These are phyloP conservation scores for Channa striata DNA, from an alignment of 2,797 vertebrate species.

Conservation along the genomic window DNA sequence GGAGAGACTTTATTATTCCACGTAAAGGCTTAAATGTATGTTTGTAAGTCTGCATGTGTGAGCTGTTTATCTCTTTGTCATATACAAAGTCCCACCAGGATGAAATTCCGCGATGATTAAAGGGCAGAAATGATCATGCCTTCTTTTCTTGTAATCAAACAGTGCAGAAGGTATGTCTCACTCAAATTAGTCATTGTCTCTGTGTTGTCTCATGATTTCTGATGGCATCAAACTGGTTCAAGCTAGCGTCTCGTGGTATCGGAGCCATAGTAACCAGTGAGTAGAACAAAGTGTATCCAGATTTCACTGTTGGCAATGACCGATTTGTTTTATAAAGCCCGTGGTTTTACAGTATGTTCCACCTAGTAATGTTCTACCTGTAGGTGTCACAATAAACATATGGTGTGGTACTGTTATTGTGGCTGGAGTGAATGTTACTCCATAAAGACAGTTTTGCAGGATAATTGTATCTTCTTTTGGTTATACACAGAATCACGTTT, in stretches of 20 bases:
- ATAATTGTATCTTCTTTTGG: neutral
- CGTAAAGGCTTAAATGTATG: constrained; percentile 31
- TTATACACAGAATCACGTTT: neutral
- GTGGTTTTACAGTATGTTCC: constrained; percentile 2
- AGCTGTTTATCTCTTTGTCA: constrained; percentile 35
- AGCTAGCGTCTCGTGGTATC: neutral
- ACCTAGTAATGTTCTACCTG: constrained; percentile 1
- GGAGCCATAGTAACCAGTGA: neutral
- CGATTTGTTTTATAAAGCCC: neutral
- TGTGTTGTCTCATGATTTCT: neutral
- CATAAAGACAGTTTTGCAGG: neutral
- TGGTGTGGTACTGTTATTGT: neutral
- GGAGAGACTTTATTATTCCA: constrained; percentile 15
- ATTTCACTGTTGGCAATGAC: neutral
- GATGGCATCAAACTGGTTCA: neutral
- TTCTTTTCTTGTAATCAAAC: constrained; percentile 46
- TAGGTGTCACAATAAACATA: constrained; percentile 29
- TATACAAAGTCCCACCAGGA: constrained; percentile 18
- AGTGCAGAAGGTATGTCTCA: constrained; percentile 40
- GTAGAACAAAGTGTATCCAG: neutral
- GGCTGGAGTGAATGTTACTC: constrained; percentile 4
- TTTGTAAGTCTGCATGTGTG: constrained; percentile 26
- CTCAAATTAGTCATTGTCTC: constrained; percentile 12
- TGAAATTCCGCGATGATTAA: constrained; percentile 55
- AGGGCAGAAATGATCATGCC: constrained; percentile 25